Evolutionary conservation across 2,113 vertebrate genomes (phyloP).

Genomic region (Oryzias melastigma): DNA sequence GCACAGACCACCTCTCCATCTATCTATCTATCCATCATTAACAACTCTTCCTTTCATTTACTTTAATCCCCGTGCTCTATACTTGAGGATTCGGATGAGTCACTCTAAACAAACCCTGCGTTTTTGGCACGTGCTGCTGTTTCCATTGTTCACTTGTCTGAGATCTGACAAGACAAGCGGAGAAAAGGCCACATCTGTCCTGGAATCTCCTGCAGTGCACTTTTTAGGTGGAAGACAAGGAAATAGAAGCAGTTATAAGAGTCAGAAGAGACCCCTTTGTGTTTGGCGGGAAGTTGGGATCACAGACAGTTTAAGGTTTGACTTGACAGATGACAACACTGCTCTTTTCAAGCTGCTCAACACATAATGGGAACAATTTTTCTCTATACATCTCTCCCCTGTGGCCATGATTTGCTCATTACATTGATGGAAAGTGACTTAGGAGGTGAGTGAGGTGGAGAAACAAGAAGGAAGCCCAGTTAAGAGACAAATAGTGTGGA

Average conservation of each 20-base stretch:
- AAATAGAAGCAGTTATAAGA: constrained; percentile 64
- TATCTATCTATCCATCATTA: constrained; percentile 26
- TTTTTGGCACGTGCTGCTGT: constrained; percentile 36
- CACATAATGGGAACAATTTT: constrained; percentile 57
- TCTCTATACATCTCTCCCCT: constrained; percentile 57
- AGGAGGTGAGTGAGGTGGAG: constrained; percentile 16
- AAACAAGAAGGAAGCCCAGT: constrained; percentile 33
- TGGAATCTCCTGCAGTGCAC: constrained; percentile 73
- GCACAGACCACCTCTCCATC: constrained; percentile 13
- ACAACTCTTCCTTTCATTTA: constrained; percentile 24
- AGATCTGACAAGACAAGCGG: constrained; percentile 55
- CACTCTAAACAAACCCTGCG: constrained; percentile 62
- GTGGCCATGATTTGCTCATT: constrained; percentile 63
- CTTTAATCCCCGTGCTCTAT: constrained; percentile 62
- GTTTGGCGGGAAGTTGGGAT: constrained; percentile 49
- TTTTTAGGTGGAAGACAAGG: constrained; percentile 74
- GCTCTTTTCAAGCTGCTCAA: constrained; percentile 70
- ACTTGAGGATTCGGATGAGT: constrained; percentile 67
- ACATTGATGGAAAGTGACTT: constrained; percentile 46
- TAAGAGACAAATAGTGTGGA: constrained; percentile 32
- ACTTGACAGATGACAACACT: constrained; percentile 62
- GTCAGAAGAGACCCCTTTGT: constrained; percentile 50
- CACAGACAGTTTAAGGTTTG: constrained; percentile 45
- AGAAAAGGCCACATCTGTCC: constrained; percentile 72
- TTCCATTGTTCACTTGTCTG: constrained; percentile 68